Evolutionary conservation across 2,113 vertebrate species (phyloP).

Genomic region (Grantiella picta): DNA sequence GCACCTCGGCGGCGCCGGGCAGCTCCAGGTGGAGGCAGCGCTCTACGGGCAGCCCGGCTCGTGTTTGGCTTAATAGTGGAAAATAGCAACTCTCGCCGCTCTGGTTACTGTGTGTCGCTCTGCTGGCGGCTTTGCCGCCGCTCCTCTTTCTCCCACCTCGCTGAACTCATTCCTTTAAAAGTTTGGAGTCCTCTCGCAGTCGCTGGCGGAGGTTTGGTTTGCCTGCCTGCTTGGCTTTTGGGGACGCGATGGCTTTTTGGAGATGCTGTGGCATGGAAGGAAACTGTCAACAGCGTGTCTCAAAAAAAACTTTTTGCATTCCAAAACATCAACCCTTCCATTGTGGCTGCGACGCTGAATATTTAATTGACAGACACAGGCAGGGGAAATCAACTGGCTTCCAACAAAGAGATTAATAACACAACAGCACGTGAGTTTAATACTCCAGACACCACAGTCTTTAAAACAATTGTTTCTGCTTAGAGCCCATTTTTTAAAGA

Average conservation of each 20-base stretch:
- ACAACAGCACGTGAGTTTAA: conserved; percentile 72
- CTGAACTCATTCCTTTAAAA: not conserved
- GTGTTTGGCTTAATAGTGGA: not conserved
- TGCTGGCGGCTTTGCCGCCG: not conserved
- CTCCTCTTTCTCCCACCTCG: not conserved
- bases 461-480: conserved; percentile 71
- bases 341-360: conserved; percentile 38
- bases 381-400: conserved; percentile 56
- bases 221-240: not conserved
- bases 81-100: not conserved
- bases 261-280: not conserved
- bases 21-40: conserved; percentile 45
- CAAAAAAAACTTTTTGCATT: not conserved
- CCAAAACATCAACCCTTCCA: conserved; percentile 33
- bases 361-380: conserved; percentile 60
- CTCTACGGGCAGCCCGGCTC: not conserved
- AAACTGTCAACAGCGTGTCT: conserved; percentile 17
- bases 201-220: not conserved
- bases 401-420: conserved; percentile 73
- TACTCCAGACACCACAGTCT: conserved; percentile 65
- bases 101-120: not conserved
- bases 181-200: not conserved
- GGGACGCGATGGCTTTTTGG: not conserved
- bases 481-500: conserved; percentile 62
- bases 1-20: not conserved